Base-by-base conservation (phyloP, 2,113 vertebrate species). In the Zapus hudsonius region DNA sequence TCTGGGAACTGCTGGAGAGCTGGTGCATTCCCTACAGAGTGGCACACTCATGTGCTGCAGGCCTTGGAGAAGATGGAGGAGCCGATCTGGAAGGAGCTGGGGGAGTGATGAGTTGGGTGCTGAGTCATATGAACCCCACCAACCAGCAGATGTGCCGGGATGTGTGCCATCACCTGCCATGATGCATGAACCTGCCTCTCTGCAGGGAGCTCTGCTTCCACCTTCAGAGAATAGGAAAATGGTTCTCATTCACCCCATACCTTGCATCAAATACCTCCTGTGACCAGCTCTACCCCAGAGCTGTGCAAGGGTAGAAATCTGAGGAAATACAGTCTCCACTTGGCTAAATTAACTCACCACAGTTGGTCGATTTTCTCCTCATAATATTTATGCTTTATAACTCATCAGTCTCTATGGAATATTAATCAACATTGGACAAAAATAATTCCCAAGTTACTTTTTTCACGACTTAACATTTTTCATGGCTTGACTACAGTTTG, bases 391-490 rank as follows among this genome's bases (percentile, higher is more conserved):
- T 27, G 61, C 63, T 91, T 78, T 84, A 59, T 52, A 89, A 29
- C 8, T 84, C 75, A 82, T 84, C 16, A 44, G 12, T 74, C 59
- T 72, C 8, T 29, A 36, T 33, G 27, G 47, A 92, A 84, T 89
- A 76, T 42, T 84, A 86, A 89, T 91, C 66, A 47, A 55, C 42
- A 33, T 23, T 11, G 13, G 55, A 75, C 59, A 84, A 63, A 36
- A 75, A 86, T 86, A 87, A 27, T 19, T 7, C 74, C 12, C 76
- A 36, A 25, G n/a, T 69, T 90, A 84, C 2, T 42, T 70, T 88
- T 91, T 93, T 94, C 33, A 47, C 52, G 40, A 95, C 87, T 90
- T 83, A n/a, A 23, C 31, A 66, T 66, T 83, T 94, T 90, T 94
- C 33, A 47, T 80, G n/a, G 92, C 84, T 83, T 88, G 27, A 90